Evolutionary conservation across 1,140 invertebrate species (phyloP), one percentile per base, ranked within the genome.

Genomic region (Batillaria attramentaria): DNA sequence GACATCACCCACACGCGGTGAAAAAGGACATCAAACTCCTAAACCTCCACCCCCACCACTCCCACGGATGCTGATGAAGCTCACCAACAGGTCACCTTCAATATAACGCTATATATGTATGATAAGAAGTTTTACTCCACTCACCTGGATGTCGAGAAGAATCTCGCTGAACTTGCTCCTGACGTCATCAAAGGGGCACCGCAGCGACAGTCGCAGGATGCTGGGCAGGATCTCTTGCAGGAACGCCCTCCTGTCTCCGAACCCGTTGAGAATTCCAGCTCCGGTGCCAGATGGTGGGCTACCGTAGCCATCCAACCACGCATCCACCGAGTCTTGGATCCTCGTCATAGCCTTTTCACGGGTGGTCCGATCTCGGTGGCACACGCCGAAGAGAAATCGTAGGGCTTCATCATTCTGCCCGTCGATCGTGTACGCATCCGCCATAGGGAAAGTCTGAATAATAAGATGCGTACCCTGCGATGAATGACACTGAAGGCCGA

Each of bases 131-230:
- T n/a, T n/a, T n/a, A n/a, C n/a, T n/a, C n/a, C n/a, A n/a, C 66
- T 69, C 35, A 89, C 88, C 88, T 88, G 78, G 39, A 90, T 76
- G 46, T 87, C 84, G 1, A 62, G 76, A 20, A 90, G 72, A 4
- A 89, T 46, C 18, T 79, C 75, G 35, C 39, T 77, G 46, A 82
- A 85, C 31, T 82, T 84, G 60, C 86, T 83, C 13, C 85, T 54
- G 0, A 89, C 83, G 77, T 90, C 89, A 33, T 85, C 81, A 79
- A 90, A 88, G 4, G 89, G 89, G 80, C 87, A 89, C 13, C 82
- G 28, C 37, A 81, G 73, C 0, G 85, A 84, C 18, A 90, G 62
- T 28, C 86, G 77, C n/a, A 88, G 74, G 39, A 89, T 75, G 43
- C 85, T 85, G 33, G 86, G 85, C 62, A 90, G 43, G 24, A 87